These are phyloP conservation scores for Dusona sp. DNA, from an alignment of 2,888 invertebrate genomes.

Conservation along the genomic window DNA sequence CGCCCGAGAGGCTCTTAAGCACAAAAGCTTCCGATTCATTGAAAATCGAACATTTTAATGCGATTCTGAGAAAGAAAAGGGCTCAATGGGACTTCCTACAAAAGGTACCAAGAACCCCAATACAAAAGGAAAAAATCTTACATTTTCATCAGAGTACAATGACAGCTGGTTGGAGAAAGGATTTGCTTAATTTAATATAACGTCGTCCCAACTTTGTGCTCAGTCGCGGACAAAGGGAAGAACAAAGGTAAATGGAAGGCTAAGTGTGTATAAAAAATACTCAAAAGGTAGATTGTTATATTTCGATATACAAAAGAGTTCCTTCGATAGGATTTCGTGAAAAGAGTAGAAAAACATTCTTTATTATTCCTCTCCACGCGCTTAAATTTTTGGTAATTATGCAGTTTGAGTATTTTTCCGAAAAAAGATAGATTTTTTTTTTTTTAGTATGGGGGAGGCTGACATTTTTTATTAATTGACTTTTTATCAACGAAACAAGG, in stretches of 20 bases:
- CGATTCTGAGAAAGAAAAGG: conserved; percentile 3
- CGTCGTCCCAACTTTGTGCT: conserved; percentile 42
- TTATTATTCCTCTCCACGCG: conserved; percentile 18
- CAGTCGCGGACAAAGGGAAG: conserved; percentile 21
- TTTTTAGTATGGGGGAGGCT: too few relatives aligned
- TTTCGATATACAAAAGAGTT: conserved; percentile 34
- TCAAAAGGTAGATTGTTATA: conserved; percentile 32
- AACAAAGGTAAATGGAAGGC: conserved; percentile 11
- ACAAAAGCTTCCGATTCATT: conserved; percentile 33
- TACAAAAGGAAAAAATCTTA: conserved; percentile 19
- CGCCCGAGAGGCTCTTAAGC: conserved; percentile 1
- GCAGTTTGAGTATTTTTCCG: too few relatives aligned
- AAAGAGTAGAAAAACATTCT: conserved; percentile 20
- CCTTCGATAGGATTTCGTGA: conserved; percentile 26
- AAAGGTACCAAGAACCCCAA: background rate
- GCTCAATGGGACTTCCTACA: background rate
- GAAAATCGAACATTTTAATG: conserved; percentile 44
- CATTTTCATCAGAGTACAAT: conserved; percentile 45
- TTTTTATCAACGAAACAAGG: too few relatives aligned
- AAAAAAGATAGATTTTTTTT: too few relatives aligned
- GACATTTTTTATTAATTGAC: too few relatives aligned
- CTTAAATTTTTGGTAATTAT: too few relatives aligned
- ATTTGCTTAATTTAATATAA: conserved; percentile 41
- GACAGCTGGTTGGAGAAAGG: conserved; percentile 31
- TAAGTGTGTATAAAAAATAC: conserved; percentile 4